Evolutionary conservation across 2,113 vertebrate genomes (phyloP), one percentile per base, ranked within the genome.

Genomic region (Fukomys damarensis): DNA sequence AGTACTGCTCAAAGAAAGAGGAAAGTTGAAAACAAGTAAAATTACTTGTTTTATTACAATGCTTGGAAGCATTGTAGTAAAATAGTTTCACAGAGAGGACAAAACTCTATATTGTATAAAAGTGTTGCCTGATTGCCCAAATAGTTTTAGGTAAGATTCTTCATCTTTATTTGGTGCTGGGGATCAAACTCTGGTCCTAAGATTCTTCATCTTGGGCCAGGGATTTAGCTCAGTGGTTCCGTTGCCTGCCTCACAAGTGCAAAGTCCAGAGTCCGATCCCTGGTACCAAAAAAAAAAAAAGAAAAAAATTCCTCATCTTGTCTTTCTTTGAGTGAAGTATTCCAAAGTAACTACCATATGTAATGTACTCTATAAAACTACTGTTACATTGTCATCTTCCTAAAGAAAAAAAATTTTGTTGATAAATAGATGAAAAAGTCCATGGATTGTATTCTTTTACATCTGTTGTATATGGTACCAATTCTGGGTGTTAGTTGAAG

Each of bases 381-480:
- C 41, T 72, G 10, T 90, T 88, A 38, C 43, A 85, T 32, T 84
- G 56, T 59, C 58, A 76, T 90, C 58, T 93, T 96, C 58, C 35
- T 93, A 89, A 93, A 96, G 89, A 87, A 93, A 87, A 93, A 95
- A 79, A 1, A 26, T 85, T 93, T 76, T 92, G n/a, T 72, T 95
- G 7, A n/a, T 70, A 92, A 89, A 52, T 32, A 89, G 81, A 68
- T 83, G 32, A 66, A 86, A 92, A 80, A 89, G n/a, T 86, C 26
- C 14, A 56, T n/a, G 10, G 17, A 19, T 85, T 88, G 3, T 88
- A 49, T 95, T 95, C 49, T 94, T 72, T 61, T 56, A 32, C 74
- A 38, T 68, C 28, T 35, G 49, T 95, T 43, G 68, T 91, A 7
- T 82, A 13, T 76, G 76, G 19, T 56, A 52, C 56, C 83, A 58